Evolutionary conservation across 2,888 invertebrate species (phyloP), one percentile per base, ranked within the genome.

Genomic region (Ornithoptera alexandrae): DNA sequence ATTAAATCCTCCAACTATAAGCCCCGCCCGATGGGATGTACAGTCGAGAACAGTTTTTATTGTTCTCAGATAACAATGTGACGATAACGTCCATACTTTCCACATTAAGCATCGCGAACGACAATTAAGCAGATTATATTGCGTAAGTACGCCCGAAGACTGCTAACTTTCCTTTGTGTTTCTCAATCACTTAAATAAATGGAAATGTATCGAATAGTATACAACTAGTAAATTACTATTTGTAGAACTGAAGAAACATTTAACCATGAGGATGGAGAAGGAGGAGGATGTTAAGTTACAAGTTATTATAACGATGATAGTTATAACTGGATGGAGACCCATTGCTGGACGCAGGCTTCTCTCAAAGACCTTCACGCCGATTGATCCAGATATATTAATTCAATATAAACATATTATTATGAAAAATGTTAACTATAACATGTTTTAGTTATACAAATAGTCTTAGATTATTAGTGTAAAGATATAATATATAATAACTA

Each of bases 71-170:
- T 12, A 67, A 62, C 67, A 56, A 56, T 53, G 42, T 62, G 53
- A 61, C 62, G 67, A 42, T 62, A 62, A 62, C 57, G 62, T 57
- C 62, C 36, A 53, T 62, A 67, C 67, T 67, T 67, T 67, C n/a
- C 42, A 62, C 67, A 62, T 67, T 67, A 67, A 57, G 56, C 67
- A 67, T 62, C 42, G 39, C 1, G 57, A 62, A 67, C 57, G n/a
- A 62, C 67, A 57, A 67, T 67, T 62, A 67, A 67, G 42, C 62
- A n/a, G 62, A 62, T 67, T 17, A 62, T 67, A 67, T 56, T 67
- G 62, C 67, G 67, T 67, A 62, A 57, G 67, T 39, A 42, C 62
- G 46, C 46, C 46, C 46, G n/a, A 53, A 42, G 62, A 22, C 62
- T 62, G 56, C 57, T 39, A 62, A 67, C 62, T 62, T 24, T 22